phyloP scores from a whole-genome alignment of 2,888 invertebrate species.

The Danaus chrysippus region DNA sequence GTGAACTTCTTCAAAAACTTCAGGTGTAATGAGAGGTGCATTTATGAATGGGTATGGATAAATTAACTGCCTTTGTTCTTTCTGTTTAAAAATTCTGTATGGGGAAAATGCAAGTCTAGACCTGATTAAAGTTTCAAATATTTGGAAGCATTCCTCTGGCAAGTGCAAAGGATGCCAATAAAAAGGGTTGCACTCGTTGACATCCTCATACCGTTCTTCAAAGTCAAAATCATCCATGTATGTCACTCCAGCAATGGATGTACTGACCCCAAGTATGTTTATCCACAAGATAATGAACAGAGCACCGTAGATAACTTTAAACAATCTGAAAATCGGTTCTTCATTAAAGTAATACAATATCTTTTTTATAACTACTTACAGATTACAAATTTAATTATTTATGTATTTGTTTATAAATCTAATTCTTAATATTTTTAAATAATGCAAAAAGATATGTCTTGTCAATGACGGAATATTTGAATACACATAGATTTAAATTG shows the following conservation, averaged over 20 bases:
- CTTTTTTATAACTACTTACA: too few relatives aligned
- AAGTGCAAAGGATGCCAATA: slow-evolving; percentile 67
- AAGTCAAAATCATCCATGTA: slow-evolving; percentile 64
- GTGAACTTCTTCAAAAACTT: slow-evolving; percentile 5
- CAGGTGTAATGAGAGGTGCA: slow-evolving; percentile 5
- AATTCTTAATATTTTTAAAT: too few relatives aligned
- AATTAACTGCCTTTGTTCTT: slow-evolving; percentile 18
- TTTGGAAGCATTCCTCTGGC: slow-evolving; percentile 53
- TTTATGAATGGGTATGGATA: slow-evolving; percentile 15
- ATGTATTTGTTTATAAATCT: too few relatives aligned
- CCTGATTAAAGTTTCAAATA: slow-evolving; percentile 53
- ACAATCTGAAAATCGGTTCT: slow-evolving; percentile 14
- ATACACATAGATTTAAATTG: too few relatives aligned
- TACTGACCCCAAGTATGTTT: slow-evolving; percentile 30
- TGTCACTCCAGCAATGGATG: slow-evolving; percentile 61
- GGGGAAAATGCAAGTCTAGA: slow-evolving; percentile 40
- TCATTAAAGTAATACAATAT: too few relatives aligned
- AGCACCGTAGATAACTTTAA: background rate
- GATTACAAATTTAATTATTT: too few relatives aligned
- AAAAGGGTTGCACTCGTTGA: slow-evolving; percentile 61
- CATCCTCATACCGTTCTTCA: slow-evolving; percentile 52
- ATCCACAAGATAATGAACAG: slow-evolving; percentile 27
- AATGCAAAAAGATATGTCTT: too few relatives aligned
- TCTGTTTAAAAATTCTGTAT: slow-evolving; percentile 40
- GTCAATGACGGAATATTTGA: too few relatives aligned